Conservation (phyloP, 2,888 invertebrate genomes). For the Ochropleura plecta region DNA sequence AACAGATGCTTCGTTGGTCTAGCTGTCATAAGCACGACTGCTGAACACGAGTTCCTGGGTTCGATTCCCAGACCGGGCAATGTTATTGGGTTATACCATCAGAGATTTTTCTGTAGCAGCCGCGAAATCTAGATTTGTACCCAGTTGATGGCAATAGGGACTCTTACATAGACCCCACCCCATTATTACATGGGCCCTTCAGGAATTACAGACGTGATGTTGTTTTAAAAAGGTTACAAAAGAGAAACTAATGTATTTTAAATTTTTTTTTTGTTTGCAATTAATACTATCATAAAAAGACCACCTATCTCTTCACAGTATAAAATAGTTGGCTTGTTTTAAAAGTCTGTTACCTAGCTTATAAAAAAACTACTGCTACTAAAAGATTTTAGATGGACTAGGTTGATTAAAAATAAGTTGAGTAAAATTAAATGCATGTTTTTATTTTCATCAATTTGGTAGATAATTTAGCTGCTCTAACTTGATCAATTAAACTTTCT, state of each 20-base stretch:
- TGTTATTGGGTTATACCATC: too few species aligned
- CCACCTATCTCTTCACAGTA: background rate
- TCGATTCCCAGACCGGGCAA: too few species aligned
- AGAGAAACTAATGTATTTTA: background rate
- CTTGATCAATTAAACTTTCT: conserved; percentile 90
- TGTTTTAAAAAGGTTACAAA: background rate
- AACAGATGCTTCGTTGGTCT: too few species aligned
- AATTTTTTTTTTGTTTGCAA: background rate
- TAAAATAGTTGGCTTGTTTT: background rate
- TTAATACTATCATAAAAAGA: background rate
- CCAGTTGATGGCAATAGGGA: too few species aligned
- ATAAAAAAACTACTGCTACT: background rate
- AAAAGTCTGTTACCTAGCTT: too few species aligned
- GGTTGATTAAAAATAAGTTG: background rate
- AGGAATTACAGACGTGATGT: too few species aligned
- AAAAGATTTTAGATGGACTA: background rate
- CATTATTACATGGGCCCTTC: too few species aligned
- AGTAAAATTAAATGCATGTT: conserved; percentile 60
- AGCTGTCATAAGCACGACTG: too few species aligned
- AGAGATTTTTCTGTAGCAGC: too few species aligned
- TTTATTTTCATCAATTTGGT: conserved; percentile 83
- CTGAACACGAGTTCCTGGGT: too few species aligned
- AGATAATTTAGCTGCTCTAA: conserved; percentile 89
- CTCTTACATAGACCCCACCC: too few species aligned
- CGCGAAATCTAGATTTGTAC: too few species aligned